These are phyloP conservation scores for Pampus argenteus DNA, from an alignment of 2,797 vertebrate genomes.

Conservation along the genomic window DNA sequence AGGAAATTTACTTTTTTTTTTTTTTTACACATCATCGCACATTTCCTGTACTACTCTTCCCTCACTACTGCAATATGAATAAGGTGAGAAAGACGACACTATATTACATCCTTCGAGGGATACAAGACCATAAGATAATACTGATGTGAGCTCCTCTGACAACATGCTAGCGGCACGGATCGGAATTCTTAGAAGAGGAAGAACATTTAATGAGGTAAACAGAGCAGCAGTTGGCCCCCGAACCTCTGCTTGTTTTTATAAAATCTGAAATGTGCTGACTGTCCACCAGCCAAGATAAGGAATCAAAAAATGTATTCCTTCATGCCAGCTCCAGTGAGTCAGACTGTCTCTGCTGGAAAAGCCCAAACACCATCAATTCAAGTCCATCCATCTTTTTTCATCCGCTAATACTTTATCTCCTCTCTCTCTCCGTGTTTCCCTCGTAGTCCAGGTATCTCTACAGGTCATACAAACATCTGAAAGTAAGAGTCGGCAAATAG, in stretches of 20 bases:
- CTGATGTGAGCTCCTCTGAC: no score
- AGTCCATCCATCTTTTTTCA: conserved; percentile 18
- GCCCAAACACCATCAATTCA: conserved; percentile 42
- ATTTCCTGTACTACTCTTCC: conserved; percentile 27
- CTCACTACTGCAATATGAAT: background rate
- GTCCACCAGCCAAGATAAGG: conserved; percentile 49
- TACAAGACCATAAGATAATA: background rate
- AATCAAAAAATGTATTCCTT: conserved; percentile 63
- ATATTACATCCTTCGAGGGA: no score
- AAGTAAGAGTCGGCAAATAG: background rate
- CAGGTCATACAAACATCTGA: conserved; percentile 2
- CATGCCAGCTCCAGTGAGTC: conserved; percentile 45
- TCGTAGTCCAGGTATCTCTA: conserved; percentile 1
- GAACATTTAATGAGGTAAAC: background rate
- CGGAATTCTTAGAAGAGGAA: background rate
- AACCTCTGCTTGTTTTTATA: conserved; percentile 38
- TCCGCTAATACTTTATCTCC: background rate
- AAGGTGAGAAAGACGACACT: conserved; percentile 2
- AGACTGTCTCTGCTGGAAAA: conserved; percentile 37
- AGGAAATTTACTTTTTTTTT: conserved; percentile 52
- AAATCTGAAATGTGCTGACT: conserved; percentile 50
- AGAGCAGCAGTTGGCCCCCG: background rate
- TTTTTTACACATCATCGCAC: conserved; percentile 1
- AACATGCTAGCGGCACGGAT: no score
- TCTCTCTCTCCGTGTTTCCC: background rate